Base-by-base conservation (phyloP, 2,797 vertebrate genomes). In the Champsocephalus gunnari region DNA sequence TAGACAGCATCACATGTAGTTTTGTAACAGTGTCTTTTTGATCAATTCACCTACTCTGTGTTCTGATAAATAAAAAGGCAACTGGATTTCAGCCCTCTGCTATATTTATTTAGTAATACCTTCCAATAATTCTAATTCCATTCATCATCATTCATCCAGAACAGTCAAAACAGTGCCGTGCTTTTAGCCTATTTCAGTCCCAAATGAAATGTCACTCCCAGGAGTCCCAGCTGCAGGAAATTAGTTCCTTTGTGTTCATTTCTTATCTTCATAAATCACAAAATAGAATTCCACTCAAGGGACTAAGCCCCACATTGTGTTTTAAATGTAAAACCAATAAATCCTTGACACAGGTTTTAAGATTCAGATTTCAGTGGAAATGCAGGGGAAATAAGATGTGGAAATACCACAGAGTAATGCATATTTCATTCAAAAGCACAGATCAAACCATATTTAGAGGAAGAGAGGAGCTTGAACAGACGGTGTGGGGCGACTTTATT, bases 381-480 rank as follows among this genome's bases (percentile, higher is more conserved):
- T 47, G 79, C 51, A 57, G 71, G 38, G 44, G 63, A 73, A 87
- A 91, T 88, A 83, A 83, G 82, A 91, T 65, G 67, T 83, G 81
- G 67, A 79, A 85, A 89, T 80, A 82, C 88, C 82, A 24, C 43
- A 41, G 90, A 91, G 86, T 84, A 86, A 94, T 93, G 79, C 89
- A 93, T 92, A 92, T 93, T 93, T 92, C 79, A 92, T 92, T 14
- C 77, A 71, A 79, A 76, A 86, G 84, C 73, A 61, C 61, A 62
- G 66, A 89, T 92, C 73, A 66, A 87, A 83, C 48, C 43, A 41
- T 73, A 59, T 81, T 87, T 77, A 80, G 83, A 87, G 76, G 62
- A 44, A 68, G 67, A 69, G 64, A 32, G 41, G 69, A 75, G 50
- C 9, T 48, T 16, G 54, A 84, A 55, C 66, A 74, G 59, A 76